A percentile compares a stretch with the other conserved stretches of the same genome.
Conservation (phyloP, 2,797 vertebrate species). For the Tapera naevia region DNA sequence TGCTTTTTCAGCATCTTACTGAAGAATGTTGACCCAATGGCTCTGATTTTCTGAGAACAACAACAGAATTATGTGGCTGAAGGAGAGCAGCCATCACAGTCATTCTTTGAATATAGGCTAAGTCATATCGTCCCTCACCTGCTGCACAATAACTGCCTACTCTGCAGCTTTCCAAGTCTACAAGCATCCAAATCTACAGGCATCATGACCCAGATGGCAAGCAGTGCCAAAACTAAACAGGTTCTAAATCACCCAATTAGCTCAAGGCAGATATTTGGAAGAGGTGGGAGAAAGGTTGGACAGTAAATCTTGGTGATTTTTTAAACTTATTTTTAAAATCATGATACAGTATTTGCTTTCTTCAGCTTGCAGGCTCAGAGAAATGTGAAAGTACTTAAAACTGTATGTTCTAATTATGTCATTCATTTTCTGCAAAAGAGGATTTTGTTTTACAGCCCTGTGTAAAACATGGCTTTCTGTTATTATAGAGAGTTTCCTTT, state of each 20-base stretch:
- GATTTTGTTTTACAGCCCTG: background rate
- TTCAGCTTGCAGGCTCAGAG: background rate
- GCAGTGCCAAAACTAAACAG: background rate
- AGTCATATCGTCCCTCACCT: background rate
- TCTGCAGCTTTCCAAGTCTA: background rate
- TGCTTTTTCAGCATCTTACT: background rate
- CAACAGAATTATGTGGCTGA: background rate
- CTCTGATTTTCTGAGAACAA: background rate
- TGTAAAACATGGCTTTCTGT: background rate
- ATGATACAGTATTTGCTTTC: background rate
- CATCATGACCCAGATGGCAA: background rate
- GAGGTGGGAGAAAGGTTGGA: background rate
- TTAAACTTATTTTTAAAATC: background rate
- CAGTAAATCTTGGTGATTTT: background rate
- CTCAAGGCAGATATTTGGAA: background rate
- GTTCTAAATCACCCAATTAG: background rate
- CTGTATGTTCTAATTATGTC: background rate
- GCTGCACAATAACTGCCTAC: background rate
- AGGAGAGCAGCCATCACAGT: background rate
- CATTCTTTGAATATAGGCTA: background rate
- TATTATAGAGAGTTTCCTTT: background rate
- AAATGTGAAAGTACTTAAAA: background rate
- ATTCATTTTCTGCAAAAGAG: background rate
- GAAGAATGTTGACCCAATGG: background rate
- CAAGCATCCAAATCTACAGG: background rate